Evolutionary conservation across 2,797 vertebrate genomes (phyloP).

Genomic region (Tiaroga cobitis): DNA sequence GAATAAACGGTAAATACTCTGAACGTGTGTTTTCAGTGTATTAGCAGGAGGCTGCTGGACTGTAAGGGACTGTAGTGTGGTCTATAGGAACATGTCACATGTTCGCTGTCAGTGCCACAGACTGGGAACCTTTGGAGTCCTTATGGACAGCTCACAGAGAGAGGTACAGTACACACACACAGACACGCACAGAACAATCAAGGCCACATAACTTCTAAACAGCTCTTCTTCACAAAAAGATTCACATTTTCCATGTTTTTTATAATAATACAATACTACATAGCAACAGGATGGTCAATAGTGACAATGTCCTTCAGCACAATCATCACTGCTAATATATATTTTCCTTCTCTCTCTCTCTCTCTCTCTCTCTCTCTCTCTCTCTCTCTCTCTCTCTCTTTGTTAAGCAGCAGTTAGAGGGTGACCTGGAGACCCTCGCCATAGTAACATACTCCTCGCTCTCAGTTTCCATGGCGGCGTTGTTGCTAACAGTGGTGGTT

Average conservation of each 20-base stretch:
- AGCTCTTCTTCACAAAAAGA: background rate
- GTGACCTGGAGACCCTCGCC: conserved; percentile 92
- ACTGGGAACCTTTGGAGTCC: conserved; percentile 92
- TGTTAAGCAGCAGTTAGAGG: conserved; percentile 89
- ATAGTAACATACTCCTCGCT: conserved; percentile 90
- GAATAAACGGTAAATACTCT: background rate
- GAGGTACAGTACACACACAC: conserved; percentile 79
- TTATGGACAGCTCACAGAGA: conserved; percentile 98
- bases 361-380: conserved; percentile 65
- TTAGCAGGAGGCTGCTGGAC: conserved; percentile 90
- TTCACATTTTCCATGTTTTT: background rate
- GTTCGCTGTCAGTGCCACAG: conserved; percentile 95
- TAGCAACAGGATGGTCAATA: conserved; percentile 7
- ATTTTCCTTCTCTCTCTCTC: conserved; percentile 11
- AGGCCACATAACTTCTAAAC: background rate
- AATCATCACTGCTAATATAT: background rate
- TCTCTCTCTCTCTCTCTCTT: conserved; percentile 66
- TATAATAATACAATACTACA: background rate
- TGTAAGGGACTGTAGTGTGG: conserved; percentile 92
- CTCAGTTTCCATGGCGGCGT: conserved; percentile 86
- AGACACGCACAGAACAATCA: background rate
- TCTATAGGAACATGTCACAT: conserved; percentile 93
- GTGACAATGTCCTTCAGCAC: background rate
- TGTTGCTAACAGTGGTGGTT: conserved; percentile 88
- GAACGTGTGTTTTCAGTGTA: conserved; percentile 67